phyloP scores from a whole-genome alignment of 2,888 invertebrate genomes.

The Cylloceria caligata region DNA sequence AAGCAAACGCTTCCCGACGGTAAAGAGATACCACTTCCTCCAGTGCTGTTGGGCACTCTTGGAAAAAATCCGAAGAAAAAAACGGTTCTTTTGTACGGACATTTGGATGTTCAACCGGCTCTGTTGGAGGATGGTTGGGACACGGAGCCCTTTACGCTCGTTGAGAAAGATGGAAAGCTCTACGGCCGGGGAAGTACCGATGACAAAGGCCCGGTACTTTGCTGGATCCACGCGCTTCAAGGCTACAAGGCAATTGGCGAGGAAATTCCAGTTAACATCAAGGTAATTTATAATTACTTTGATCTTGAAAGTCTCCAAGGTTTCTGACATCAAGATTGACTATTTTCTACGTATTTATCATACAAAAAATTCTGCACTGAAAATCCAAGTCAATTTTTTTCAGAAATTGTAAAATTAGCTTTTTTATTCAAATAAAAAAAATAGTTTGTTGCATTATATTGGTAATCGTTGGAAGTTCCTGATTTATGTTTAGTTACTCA shows the following conservation, averaged over 20 bases:
- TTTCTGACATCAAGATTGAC: neutral
- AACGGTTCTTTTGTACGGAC: constrained; percentile 97
- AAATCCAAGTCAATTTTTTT: neutral
- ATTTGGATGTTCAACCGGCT: constrained; percentile 99
- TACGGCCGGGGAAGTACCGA: constrained; percentile 97
- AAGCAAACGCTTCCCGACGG: constrained; percentile 91
- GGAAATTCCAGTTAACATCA: constrained; percentile 91
- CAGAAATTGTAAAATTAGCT: neutral
- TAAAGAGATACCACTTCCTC: constrained; percentile 91
- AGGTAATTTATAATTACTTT: constrained; percentile 79
- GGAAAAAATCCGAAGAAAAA: constrained; percentile 94
- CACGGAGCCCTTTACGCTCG: constrained; percentile 96
- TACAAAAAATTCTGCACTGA: neutral
- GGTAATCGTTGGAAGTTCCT: too few species aligned
- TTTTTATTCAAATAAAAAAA: too few species aligned
- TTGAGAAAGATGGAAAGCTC: constrained; percentile 94
- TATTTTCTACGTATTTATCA: neutral
- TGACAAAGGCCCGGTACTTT: constrained; percentile 97
- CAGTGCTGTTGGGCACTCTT: constrained; percentile 92
- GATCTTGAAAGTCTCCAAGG: neutral
- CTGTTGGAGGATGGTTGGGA: constrained; percentile 97
- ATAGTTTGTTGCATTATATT: too few species aligned
- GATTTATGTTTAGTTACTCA: too few species aligned
- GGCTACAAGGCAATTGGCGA: constrained; percentile 91
- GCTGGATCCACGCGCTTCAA: constrained; percentile 97